Evolutionary conservation across 2,797 vertebrate species (phyloP).

Genomic region (Tympanoctomys barrerae): DNA sequence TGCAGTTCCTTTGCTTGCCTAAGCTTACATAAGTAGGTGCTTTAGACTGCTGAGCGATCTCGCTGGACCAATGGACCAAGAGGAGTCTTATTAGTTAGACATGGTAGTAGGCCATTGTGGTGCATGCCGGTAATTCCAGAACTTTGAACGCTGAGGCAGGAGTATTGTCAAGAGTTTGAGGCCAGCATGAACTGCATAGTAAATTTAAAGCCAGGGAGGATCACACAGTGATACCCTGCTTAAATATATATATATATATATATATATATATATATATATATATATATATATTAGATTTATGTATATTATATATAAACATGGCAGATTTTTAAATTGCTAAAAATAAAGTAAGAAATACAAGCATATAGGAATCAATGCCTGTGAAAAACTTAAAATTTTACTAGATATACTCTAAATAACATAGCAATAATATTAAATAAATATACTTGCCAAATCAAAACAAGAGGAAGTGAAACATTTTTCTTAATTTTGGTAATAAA

Average conservation of each 20-base stretch:
- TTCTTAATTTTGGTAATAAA: not conserved
- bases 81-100: not conserved
- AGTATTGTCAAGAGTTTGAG: not conserved
- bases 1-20: too few relatives aligned
- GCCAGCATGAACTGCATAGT: not conserved
- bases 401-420: not conserved
- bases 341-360: not conserved
- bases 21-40: too few relatives aligned
- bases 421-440: not conserved
- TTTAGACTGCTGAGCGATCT: too few relatives aligned
- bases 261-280: too few relatives aligned
- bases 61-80: too few relatives aligned
- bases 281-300: too few relatives aligned
- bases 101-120: not conserved
- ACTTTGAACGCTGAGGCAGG: not conserved
- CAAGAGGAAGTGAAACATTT: not conserved
- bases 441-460: not conserved
- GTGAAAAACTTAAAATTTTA: not conserved
- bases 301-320: too few relatives aligned
- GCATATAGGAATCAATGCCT: not conserved
- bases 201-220: not conserved
- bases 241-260: not conserved
- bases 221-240: not conserved
- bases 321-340: not conserved
- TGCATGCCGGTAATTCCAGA: not conserved